Conservation (phyloP, 2,113 vertebrate genomes). For the Nannospalax galili region DNA sequence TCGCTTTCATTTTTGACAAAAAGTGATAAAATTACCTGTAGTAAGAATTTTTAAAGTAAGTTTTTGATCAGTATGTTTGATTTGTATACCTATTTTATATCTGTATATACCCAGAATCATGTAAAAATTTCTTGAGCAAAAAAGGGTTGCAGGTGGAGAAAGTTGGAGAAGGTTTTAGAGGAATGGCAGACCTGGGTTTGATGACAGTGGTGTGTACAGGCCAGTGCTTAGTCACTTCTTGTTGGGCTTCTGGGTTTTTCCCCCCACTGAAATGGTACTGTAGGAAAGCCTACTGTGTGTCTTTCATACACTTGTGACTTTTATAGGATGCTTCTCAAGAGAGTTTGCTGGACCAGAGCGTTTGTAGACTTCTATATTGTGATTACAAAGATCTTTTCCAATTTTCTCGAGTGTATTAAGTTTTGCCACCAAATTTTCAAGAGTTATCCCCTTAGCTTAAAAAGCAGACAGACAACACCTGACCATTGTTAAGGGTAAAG, state of each 20-base stretch:
- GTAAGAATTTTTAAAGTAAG: no score
- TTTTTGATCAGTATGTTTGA: no score
- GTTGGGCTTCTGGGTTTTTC: neutral
- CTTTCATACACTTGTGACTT: neutral
- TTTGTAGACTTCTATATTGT: neutral
- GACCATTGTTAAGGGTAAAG: neutral
- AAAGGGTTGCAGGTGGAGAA: neutral
- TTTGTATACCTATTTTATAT: no score
- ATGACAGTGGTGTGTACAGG: fast-evolving
- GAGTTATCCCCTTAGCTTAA: neutral
- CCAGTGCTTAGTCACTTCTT: neutral
- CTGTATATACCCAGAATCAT: neutral
- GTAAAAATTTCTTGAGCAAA: neutral
- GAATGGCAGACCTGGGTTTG: neutral
- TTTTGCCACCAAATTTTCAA: neutral
- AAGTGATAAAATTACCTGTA: no score
- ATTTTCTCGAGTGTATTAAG: neutral
- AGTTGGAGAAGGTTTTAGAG: neutral
- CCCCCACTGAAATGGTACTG: neutral
- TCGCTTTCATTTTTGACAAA: no score
- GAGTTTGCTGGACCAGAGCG: neutral
- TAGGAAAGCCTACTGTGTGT: neutral
- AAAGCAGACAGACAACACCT: neutral
- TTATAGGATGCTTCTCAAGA: neutral
- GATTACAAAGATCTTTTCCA: neutral